Base-by-base conservation (phyloP, 2,888 invertebrate genomes). In the Imbricaverruca yamaguchii region DNA sequence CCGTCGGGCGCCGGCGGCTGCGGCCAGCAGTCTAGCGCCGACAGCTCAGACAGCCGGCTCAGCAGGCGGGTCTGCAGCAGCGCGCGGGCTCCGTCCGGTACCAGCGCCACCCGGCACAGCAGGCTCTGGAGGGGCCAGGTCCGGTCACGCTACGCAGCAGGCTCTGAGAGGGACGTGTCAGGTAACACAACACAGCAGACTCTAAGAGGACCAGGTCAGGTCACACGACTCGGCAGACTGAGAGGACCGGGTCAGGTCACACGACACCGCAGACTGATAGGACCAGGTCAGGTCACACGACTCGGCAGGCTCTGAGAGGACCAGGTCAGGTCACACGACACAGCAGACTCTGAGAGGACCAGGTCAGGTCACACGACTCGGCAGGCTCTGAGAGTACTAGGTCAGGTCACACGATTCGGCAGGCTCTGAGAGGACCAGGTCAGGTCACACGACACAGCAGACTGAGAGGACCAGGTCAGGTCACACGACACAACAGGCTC, bases 51-150 rank as follows among this genome's bases (percentile, higher is more conserved):
- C 21, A 92, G 87, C 79, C 91, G 90, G 0, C 90, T 89, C 56
- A 92, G 85, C 6, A 90, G 87, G 83, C 90, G 90, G 53, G 82
- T 77, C 77, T 84, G 84, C 53, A 84, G 81, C 80, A 84, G 78
- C 23, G 82, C 81, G 55, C 83, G 83, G 0, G 92, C 91, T 83
- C 95, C 95, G 18, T 89, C 85, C 83, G 91, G 89, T 0, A 91
- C 90, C 12, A 91, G 90, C 0, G 93, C 92, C 85, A 94, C 89
- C 85, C 92, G 90, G 81, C 91, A 89, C 25, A 95, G 89, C 84
- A 94, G 90, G 65, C 93, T 91, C 86, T 83, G 82, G 15, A 83
- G 79, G 18, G 83, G 83, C 61, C 83, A 80, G 59, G 84, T 80
- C 79, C 83, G 82, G 65, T 81, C 82, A 63, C 80, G 81, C 39